Conservation (phyloP, 2,113 vertebrate genomes). For the Oreochromis niloticus region DNA sequence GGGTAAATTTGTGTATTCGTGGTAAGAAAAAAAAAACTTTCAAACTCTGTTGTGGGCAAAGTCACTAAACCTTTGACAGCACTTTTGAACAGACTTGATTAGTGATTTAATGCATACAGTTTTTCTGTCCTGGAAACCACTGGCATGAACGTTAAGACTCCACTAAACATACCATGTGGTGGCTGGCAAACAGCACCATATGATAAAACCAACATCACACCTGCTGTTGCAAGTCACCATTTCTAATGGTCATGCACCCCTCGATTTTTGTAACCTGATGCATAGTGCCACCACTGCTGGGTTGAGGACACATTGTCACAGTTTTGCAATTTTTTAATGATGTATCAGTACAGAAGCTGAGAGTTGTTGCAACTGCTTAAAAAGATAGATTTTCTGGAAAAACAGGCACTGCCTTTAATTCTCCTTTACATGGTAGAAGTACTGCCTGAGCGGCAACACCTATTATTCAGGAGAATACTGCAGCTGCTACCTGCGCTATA, state of each 20-base stretch:
- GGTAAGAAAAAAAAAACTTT: background rate
- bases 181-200: background rate
- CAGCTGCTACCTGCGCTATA: background rate
- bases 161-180: background rate
- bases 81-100: background rate
- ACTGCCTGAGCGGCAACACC: background rate
- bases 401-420: background rate
- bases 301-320: background rate
- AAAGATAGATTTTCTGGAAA: background rate
- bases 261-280: background rate
- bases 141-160: background rate
- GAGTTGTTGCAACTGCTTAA: background rate
- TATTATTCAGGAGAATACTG: background rate
- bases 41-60: background rate
- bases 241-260: background rate
- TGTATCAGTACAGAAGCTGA: background rate
- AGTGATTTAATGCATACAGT: background rate
- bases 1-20: background rate
- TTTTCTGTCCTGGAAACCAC: background rate
- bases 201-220: background rate
- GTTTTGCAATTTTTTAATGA: background rate
- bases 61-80: background rate
- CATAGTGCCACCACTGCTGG: background rate
- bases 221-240: background rate
- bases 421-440: background rate